Evolutionary conservation across 2,797 vertebrate species (phyloP).

Genomic region (Dromococcyx pavoninus): DNA sequence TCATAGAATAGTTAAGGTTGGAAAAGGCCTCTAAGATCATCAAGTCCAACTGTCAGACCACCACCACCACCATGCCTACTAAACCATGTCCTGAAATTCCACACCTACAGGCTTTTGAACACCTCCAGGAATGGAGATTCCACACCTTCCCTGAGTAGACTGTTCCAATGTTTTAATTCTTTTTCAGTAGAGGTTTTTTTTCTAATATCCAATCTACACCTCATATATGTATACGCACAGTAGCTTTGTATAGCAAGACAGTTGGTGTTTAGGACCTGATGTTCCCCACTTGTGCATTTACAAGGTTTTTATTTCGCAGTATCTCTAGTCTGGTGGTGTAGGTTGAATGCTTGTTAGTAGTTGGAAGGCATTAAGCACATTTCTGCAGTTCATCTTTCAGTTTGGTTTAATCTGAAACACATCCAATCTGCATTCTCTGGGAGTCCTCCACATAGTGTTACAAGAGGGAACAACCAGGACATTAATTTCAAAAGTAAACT

Average conservation of each 20-base stretch:
- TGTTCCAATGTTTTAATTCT: too few species aligned
- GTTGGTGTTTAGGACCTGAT: not conserved
- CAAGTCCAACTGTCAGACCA: too few species aligned
- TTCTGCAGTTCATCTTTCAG: not conserved
- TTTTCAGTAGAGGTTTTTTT: too few species aligned
- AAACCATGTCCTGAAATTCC: too few species aligned
- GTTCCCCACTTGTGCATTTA: not conserved
- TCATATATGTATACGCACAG: not conserved
- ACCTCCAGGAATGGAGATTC: too few species aligned
- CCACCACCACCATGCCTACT: too few species aligned
- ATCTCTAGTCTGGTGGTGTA: not conserved
- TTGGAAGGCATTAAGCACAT: not conserved
- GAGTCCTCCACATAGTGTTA: not conserved
- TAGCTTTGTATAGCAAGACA: not conserved
- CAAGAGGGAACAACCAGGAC: not conserved
- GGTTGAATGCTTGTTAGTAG: not conserved
- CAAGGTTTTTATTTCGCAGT: not conserved
- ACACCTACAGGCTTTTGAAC: too few species aligned
- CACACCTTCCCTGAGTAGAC: too few species aligned
- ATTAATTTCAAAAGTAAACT: not conserved
- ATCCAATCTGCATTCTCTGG: not conserved
- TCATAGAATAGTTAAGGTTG: too few species aligned
- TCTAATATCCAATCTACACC: too few species aligned
- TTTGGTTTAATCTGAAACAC: not conserved
- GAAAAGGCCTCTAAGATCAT: too few species aligned